Evolutionary conservation across 2,113 vertebrate species (phyloP).

Genomic region (Scomber japonicus): DNA sequence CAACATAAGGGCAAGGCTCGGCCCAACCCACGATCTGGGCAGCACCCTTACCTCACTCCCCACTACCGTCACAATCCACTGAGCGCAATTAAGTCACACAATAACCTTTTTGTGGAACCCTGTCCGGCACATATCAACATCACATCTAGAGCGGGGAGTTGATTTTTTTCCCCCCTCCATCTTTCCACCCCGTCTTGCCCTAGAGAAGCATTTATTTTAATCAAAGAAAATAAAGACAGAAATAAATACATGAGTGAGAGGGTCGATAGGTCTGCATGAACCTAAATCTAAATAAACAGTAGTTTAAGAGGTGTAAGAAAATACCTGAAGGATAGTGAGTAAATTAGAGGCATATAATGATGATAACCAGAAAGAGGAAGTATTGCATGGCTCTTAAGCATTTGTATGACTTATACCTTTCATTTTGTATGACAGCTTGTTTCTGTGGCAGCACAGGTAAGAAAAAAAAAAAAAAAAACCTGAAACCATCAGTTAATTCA

Average conservation of each 20-base stretch:
- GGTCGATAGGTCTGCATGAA: slow-evolving; percentile 20
- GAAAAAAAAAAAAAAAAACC: slow-evolving; percentile 46
- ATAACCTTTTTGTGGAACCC: slow-evolving; percentile 77
- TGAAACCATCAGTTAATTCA: slow-evolving; percentile 58
- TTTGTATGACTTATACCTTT: slow-evolving; percentile 56
- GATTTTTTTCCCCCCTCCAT: background rate
- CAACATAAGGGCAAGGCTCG: slow-evolving; percentile 56
- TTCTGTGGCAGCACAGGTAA: slow-evolving; percentile 46
- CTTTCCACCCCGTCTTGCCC: slow-evolving; percentile 2
- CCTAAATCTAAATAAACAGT: slow-evolving; percentile 39
- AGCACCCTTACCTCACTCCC: slow-evolving; percentile 62
- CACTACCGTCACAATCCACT: slow-evolving; percentile 70
- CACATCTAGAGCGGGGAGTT: slow-evolving; percentile 55
- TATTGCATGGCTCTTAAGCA: slow-evolving; percentile 50
- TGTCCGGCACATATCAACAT: slow-evolving; percentile 66
- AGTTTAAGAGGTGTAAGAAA: slow-evolving; percentile 47
- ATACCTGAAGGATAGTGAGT: slow-evolving; percentile 12
- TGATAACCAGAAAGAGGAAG: slow-evolving; percentile 47
- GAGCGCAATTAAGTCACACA: slow-evolving; percentile 77
- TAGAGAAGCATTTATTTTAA: slow-evolving; percentile 58
- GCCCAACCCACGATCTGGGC: slow-evolving; percentile 27
- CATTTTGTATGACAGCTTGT: slow-evolving; percentile 50
- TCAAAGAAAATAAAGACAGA: slow-evolving; percentile 50
- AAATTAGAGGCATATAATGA: slow-evolving; percentile 22
- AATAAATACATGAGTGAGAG: slow-evolving; percentile 34